Percentiles rank a stretch among this genome's conserved stretches.
phyloP scores from a whole-genome alignment of 2,888 invertebrate genomes.

The Nemapogon koenigi region DNA sequence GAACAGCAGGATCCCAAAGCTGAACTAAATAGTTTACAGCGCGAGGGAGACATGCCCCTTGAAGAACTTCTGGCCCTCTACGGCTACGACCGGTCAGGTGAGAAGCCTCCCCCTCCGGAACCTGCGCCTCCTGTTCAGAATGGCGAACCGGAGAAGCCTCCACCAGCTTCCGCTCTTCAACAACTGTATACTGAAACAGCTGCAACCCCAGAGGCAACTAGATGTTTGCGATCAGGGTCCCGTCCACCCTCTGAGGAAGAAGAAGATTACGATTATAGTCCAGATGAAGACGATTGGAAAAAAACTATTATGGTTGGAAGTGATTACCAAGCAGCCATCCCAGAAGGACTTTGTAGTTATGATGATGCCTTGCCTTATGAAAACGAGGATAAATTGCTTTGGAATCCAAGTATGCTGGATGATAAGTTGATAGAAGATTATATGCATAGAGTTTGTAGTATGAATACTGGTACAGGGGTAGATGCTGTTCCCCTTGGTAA shows the following conservation, averaged over 20 bases:
- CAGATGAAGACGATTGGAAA: constrained; percentile 88
- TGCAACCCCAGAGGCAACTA: constrained; percentile 46
- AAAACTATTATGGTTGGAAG: constrained; percentile 96
- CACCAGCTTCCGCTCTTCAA: constrained; percentile 54
- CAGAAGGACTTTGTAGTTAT: constrained; percentile 89
- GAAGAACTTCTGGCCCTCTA: constrained; percentile 92
- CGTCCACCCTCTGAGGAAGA: constrained; percentile 82
- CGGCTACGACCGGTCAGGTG: constrained; percentile 69
- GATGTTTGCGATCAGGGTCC: constrained; percentile 67
- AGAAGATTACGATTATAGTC: constrained; percentile 82
- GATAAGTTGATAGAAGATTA: constrained; percentile 81
- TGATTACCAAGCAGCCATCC: constrained; percentile 93
- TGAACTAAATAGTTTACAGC: constrained; percentile 87
- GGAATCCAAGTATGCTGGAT: constrained; percentile 84
- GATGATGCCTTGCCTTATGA: constrained; percentile 94
- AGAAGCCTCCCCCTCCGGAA: constrained; percentile 38
- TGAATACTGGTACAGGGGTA: constrained; percentile 46
- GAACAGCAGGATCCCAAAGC: constrained; percentile 85
- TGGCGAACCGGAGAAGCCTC: constrained; percentile 43
- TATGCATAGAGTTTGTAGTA: constrained; percentile 67
- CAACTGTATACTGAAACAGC: constrained; percentile 42
- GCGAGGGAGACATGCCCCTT: constrained; percentile 96
- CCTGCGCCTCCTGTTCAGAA: constrained; percentile 27
- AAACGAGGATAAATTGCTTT: constrained; percentile 93
- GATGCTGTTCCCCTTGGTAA: constrained; percentile 72